Evolutionary conservation across 35 echinoderm and acorn worm genomes (phyloP), one percentile per base, ranked within the genome.

Genomic region (Anneissia japonica): DNA sequence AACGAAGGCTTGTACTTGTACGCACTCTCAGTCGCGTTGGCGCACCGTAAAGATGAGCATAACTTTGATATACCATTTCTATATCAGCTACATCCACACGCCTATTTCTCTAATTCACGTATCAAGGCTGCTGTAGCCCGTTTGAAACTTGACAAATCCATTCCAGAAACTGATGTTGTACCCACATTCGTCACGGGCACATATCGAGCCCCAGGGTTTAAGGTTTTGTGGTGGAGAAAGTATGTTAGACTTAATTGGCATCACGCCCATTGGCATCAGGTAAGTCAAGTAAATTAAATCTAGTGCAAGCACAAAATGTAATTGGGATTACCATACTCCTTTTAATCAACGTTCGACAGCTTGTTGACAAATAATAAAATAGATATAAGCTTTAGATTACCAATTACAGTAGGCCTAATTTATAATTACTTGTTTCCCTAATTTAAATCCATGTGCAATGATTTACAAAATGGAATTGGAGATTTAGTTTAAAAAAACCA

Each of bases 251-350:
- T 90, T 0, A 84, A 84, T 36, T 32, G 35, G 46, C 88, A 90
- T 73, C 89, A 91, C 38, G 73, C 29, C 38, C 89, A 91, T 77
- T 91, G 89, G 89, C 89, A 91, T 31, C 84, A 86, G 82, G 89
- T 91, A 80, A n/a, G 46, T 74, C 29, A 14, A 37, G 3, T 11
- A 77, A 37, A 34, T 77, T 77, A 34, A n/a, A n/a, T n/a, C n/a
- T n/a, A n/a, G n/a, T n/a, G n/a, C n/a, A n/a, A n/a, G n/a, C n/a
- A n/a, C n/a, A n/a, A n/a, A n/a, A n/a, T n/a, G n/a, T n/a, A n/a
- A n/a, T n/a, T n/a, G n/a, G n/a, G n/a, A n/a, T n/a, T n/a, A n/a
- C n/a, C n/a, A n/a, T n/a, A n/a, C n/a, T n/a, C n/a, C n/a, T n/a
- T n/a, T n/a, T n/a, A n/a, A n/a, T n/a, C n/a, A n/a, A n/a, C n/a